Evolutionary conservation across 2,113 vertebrate species (phyloP).

Genomic region (Ammospiza nelsoni): DNA sequence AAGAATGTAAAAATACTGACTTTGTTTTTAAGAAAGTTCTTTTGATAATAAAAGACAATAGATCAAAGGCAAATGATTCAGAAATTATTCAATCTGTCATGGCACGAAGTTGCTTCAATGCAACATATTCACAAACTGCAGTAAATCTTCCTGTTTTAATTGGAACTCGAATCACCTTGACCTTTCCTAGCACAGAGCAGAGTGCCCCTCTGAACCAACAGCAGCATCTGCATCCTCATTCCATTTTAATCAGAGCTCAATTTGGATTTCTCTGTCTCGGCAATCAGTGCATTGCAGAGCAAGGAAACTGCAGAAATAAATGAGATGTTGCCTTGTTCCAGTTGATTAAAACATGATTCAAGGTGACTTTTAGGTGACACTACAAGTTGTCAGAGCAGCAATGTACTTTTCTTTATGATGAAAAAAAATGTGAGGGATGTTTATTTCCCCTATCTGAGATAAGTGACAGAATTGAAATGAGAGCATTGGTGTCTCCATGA

Average conservation of each 20-base stretch:
- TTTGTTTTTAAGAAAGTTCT: background rate
- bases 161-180: conserved; percentile 64
- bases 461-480: conserved; percentile 72
- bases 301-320: conserved; percentile 71
- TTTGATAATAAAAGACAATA: background rate
- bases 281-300: conserved; percentile 53
- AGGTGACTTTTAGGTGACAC: conserved; percentile 74
- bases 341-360: conserved; percentile 74
- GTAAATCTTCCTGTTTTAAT: conserved; percentile 16
- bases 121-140: background rate
- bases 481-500: conserved; percentile 47
- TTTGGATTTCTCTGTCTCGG: conserved; percentile 67
- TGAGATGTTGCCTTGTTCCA: conserved; percentile 74
- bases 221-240: conserved; percentile 62
- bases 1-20: background rate
- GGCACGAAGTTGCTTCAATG: background rate
- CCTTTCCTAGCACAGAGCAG: conserved; percentile 40
- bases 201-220: conserved; percentile 2
- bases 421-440: conserved; percentile 41
- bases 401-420: conserved; percentile 17
- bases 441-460: conserved; percentile 63
- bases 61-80: background rate
- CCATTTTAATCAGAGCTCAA: conserved; percentile 73
- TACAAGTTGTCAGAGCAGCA: conserved; percentile 61
- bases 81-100: background rate